phyloP scores from a whole-genome alignment of 1,140 invertebrate genomes.

The Lepidurus packardi region DNA sequence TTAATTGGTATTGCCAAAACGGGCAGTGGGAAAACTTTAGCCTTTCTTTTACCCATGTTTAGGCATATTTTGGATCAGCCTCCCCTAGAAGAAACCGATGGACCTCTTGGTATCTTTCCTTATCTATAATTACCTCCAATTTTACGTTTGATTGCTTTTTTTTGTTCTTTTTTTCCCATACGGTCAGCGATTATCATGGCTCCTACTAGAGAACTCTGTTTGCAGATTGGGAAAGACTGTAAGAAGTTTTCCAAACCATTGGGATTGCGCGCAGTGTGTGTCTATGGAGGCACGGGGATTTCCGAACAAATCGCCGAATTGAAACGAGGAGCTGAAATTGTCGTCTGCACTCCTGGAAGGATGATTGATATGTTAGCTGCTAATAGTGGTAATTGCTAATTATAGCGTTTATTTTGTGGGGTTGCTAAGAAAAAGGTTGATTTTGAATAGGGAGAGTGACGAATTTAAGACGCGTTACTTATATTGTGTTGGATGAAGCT shows the following conservation, averaged over 20 bases:
- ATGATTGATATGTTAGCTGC: slow-evolving; percentile 99
- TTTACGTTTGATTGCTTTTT: slow-evolving; percentile 31
- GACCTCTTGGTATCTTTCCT: slow-evolving; percentile 68
- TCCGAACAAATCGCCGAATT: slow-evolving; percentile 96
- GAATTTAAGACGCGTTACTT: slow-evolving; percentile 90
- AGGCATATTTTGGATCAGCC: slow-evolving; percentile 94
- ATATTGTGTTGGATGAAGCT: slow-evolving; percentile 96
- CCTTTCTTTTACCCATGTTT: slow-evolving; percentile 97
- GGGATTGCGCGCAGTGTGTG: slow-evolving; percentile 82
- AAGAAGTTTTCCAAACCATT: slow-evolving; percentile 90
- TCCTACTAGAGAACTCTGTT: slow-evolving; percentile 94
- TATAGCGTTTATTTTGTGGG: slow-evolving; percentile 18
- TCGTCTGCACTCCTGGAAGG: slow-evolving; percentile 96
- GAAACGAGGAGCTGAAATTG: slow-evolving; percentile 95
- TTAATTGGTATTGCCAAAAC: slow-evolving; percentile 99
- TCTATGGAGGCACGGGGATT: slow-evolving; percentile 97
- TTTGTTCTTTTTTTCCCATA: neutral
- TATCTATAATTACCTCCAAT: neutral
- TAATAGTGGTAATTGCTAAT: slow-evolving; percentile 69
- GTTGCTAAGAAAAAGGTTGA: slow-evolving; percentile 42
- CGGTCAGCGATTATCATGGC: slow-evolving; percentile 83
- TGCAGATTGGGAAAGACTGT: slow-evolving; percentile 97
- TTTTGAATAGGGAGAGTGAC: slow-evolving; percentile 70
- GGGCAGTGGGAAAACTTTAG: slow-evolving; percentile 96
- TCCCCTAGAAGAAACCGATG: slow-evolving; percentile 87